phyloP scores from a whole-genome alignment of 2,888 invertebrate species.

The Copidosoma aretas region DNA sequence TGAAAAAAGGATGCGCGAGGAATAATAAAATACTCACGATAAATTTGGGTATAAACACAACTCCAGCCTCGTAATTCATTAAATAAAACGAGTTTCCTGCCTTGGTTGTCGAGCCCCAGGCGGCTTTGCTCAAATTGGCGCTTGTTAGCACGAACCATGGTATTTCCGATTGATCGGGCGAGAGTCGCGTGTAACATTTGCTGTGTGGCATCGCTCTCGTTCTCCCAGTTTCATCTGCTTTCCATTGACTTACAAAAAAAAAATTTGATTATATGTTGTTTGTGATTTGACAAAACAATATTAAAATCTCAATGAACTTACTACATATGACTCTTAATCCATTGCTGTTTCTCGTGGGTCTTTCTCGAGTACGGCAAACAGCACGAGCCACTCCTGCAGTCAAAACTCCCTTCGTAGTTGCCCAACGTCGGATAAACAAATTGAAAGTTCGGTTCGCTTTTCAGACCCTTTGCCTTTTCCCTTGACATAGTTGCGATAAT shows the following conservation, averaged over 20 bases:
- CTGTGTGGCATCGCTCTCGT: constrained; percentile 93
- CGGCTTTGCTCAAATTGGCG: constrained; percentile 95
- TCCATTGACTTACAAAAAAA: constrained; percentile 76
- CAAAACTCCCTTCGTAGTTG: constrained; percentile 86
- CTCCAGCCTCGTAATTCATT: constrained; percentile 90
- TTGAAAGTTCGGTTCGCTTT: constrained; percentile 66
- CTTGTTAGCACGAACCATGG: constrained; percentile 91
- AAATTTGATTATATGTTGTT: background rate
- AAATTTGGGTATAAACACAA: constrained; percentile 83
- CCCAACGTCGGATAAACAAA: constrained; percentile 79
- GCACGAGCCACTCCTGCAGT: constrained; percentile 83
- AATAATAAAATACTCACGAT: constrained; percentile 69
- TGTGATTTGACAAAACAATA: background rate
- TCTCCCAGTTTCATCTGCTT: constrained; percentile 72
- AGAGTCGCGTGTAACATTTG: constrained; percentile 84
- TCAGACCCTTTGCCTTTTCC: constrained; percentile 66
- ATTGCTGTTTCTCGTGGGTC: constrained; percentile 82
- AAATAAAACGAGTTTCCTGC: constrained; percentile 65
- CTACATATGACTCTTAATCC: constrained; percentile 81
- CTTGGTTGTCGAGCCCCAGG: constrained; percentile 82
- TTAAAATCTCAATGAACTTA: constrained; percentile 62
- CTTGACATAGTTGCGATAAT: constrained; percentile 71
- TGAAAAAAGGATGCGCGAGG: constrained; percentile 38
- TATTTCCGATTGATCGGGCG: constrained; percentile 70
- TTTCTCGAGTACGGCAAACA: constrained; percentile 86